Percentiles rank a stretch among this genome's conserved stretches.
These are phyloP conservation scores for Reticulitermes speratus DNA, from an alignment of 1,140 invertebrate genomes.

Conservation along the genomic window DNA sequence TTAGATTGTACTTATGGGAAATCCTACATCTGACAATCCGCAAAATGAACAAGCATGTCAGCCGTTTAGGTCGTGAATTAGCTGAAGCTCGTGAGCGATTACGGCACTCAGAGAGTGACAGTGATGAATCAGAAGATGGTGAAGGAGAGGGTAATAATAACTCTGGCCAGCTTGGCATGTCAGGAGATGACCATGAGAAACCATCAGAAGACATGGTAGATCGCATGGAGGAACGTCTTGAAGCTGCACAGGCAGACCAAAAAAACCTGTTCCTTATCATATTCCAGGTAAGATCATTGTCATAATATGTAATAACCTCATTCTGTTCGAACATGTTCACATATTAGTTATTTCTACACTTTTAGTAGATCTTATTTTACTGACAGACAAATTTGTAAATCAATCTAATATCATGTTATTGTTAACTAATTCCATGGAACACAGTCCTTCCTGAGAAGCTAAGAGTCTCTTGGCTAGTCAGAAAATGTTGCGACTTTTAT, in stretches of 20 bases:
- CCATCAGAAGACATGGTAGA: constrained; percentile 88
- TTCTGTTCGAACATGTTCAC: too few relatives aligned
- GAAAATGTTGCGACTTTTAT: too few relatives aligned
- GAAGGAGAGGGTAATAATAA: constrained; percentile 50
- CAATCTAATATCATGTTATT: too few relatives aligned
- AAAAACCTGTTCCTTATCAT: constrained; percentile 97
- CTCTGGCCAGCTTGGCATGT: constrained; percentile 32
- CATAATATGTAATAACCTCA: too few relatives aligned
- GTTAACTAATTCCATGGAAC: too few relatives aligned
- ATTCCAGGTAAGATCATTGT: constrained; percentile 67
- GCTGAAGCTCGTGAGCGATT: constrained; percentile 83
- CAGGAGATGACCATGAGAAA: constrained; percentile 62
- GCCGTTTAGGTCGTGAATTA: constrained; percentile 80
- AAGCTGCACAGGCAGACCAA: constrained; percentile 92
- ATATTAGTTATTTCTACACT: too few relatives aligned
- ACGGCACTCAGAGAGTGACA: constrained; percentile 69
- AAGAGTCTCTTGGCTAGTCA: too few relatives aligned
- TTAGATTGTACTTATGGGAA: constrained; percentile 92
- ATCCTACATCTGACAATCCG: constrained; percentile 93
- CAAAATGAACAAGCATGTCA: constrained; percentile 95
- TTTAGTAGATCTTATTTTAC: too few relatives aligned
- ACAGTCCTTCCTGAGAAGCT: too few relatives aligned
- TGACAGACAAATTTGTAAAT: too few relatives aligned
- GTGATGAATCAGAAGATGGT: constrained; percentile 77
- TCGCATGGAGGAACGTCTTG: constrained; percentile 92